Evolutionary conservation across 1,140 invertebrate genomes (phyloP), one percentile per base, ranked within the genome.

Genomic region (Drosophila subpulchrella): DNA sequence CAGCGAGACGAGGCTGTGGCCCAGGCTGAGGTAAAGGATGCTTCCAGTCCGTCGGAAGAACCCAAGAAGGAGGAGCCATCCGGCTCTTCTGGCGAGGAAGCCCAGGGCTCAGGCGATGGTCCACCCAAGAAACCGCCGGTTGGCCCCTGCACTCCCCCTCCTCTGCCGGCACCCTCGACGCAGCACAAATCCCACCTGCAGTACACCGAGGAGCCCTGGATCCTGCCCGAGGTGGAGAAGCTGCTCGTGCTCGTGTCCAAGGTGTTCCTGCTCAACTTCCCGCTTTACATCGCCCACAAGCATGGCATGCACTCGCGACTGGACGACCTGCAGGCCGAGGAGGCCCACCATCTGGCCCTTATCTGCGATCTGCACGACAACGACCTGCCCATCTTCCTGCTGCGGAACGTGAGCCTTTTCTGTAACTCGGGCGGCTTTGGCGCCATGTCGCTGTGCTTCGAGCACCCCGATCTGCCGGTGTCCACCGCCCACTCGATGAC

Each of bases 301-400:
- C 97, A 98, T 91, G 95, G 95, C 47, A 93, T 95, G 70, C 94
- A 96, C 68, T 94, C 95, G 53, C 95, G 96, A 67, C 91, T 96
- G 41, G 96, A 97, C 92, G 96, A 97, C 85, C 92, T 97, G 6
- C 95, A 95, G 42, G 95, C 95, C 55, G 95, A 96, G 88, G 96
- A 97, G 92, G 95, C 96, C 68, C 95, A 95, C 80, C 95, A 94
- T 84, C 92, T 97, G 72, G 96, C 95, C 92, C 94, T 95, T 74
- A 98, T 97, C 92, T 98, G 97, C 93, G 98, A 98, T 93, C 94
- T 98, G 36, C 96, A 98, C 93, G 98, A 98, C 93, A 96, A 97
- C 54, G 97, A 98, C 93, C 97, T 98, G 90, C 97, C 97, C 41
- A 95, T 97, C 53, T 97, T 97, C 92, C 93, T 98, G 41, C 94